phyloP scores from a whole-genome alignment of 2,797 vertebrate species.

The Cynodonichthys magdalenae region DNA sequence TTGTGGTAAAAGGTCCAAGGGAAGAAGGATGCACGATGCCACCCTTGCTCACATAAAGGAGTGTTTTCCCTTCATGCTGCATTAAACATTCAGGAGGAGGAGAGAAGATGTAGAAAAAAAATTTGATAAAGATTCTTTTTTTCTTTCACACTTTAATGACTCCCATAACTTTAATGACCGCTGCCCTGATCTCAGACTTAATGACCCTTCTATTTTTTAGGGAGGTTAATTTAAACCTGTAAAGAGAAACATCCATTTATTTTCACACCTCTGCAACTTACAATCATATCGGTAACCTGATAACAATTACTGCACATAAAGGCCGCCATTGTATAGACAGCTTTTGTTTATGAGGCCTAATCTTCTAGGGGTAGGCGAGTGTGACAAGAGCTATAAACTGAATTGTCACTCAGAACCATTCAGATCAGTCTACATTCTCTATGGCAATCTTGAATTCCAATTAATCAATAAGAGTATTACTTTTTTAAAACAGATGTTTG shows the following conservation, averaged over 20 bases:
- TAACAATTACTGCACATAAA: slow-evolving; percentile 71
- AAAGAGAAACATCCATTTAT: slow-evolving; percentile 76
- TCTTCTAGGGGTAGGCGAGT: slow-evolving; percentile 37
- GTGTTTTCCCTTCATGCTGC: slow-evolving; percentile 73
- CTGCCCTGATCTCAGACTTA: slow-evolving; percentile 76
- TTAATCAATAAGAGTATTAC: neutral
- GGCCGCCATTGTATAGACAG: slow-evolving; percentile 56
- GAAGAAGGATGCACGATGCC: slow-evolving; percentile 68
- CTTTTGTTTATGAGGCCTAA: slow-evolving; percentile 59
- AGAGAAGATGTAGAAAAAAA: slow-evolving; percentile 49
- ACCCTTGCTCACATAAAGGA: slow-evolving; percentile 64
- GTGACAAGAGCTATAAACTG: slow-evolving; percentile 45
- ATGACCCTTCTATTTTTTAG: slow-evolving; percentile 78
- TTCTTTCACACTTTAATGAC: slow-evolving; percentile 66
- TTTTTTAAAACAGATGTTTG: neutral
- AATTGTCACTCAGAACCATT: slow-evolving; percentile 39
- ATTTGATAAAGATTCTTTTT: slow-evolving; percentile 52
- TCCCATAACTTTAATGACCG: slow-evolving; percentile 76
- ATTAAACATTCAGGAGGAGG: slow-evolving; percentile 54
- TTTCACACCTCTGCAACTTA: slow-evolving; percentile 63
- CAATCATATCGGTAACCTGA: slow-evolving; percentile 64
- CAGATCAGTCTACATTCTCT: slow-evolving; percentile 1
- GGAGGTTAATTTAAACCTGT: slow-evolving; percentile 80
- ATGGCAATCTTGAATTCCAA: slow-evolving; percentile 14
- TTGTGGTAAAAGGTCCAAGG: slow-evolving; percentile 66